Evolutionary conservation across 2,797 vertebrate genomes (phyloP).

Genomic region (Ciconia nigra): DNA sequence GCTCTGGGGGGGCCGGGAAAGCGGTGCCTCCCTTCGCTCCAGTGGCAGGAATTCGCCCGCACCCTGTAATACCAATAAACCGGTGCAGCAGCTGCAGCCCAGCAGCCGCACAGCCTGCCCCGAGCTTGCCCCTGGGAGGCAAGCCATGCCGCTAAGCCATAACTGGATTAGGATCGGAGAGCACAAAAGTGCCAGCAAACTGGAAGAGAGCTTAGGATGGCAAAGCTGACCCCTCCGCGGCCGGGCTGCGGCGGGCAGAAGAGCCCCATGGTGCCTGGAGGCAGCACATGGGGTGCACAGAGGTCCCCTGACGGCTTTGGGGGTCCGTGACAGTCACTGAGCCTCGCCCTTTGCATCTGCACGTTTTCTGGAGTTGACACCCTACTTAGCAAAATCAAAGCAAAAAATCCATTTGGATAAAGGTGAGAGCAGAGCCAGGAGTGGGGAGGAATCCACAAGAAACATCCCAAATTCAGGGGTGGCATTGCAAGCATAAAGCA

Average conservation of each 20-base stretch:
- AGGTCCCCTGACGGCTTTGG: background rate
- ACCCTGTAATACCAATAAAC: background rate
- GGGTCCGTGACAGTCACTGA: accelerated
- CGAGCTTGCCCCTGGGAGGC: background rate
- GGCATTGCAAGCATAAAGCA: accelerated
- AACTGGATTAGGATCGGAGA: constrained; percentile 11
- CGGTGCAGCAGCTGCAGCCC: background rate
- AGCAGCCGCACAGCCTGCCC: background rate
- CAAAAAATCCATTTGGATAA: background rate
- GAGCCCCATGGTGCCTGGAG: accelerated
- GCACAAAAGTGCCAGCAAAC: background rate
- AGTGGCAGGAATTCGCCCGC: background rate
- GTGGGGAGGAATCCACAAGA: accelerated
- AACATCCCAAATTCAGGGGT: background rate
- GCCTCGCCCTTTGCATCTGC: background rate
- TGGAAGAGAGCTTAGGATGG: background rate
- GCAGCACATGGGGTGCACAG: background rate
- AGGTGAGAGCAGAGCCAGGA: background rate
- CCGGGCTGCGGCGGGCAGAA: accelerated
- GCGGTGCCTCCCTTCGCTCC: background rate
- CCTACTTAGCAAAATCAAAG: background rate
- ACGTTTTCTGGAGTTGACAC: background rate
- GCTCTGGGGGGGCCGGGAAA: background rate
- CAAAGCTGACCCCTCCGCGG: background rate
- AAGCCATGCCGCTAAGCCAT: background rate